Evolutionary conservation across 1,140 invertebrate genomes (phyloP), one percentile per base, ranked within the genome.

Genomic region (Anthonomus grandis): DNA sequence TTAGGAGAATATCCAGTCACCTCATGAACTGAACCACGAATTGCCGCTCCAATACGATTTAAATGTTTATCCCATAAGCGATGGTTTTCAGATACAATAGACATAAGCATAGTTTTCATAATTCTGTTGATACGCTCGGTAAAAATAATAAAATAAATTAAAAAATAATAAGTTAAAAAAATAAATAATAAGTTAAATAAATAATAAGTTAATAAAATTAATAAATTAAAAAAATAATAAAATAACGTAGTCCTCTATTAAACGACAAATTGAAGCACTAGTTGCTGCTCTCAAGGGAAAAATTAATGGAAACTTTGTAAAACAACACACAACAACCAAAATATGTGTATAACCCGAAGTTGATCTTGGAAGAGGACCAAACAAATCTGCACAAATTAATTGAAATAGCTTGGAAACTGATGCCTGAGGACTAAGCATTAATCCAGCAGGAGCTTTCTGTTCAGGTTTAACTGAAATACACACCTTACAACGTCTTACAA

Each of bases 281-380:
- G 4, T 19, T 46, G 60, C 46, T 1, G 24, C 12, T 15, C 57
- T 31, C 12, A 55, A 42, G 12, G 60, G 39, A 47, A 62, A 57
- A 0, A 58, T 9, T 1, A 62, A 2, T 3, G 38, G 12, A 44
- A 55, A 74, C 45, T 70, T 70, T 1, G 63, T 69, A 45, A 73
- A 70, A 17, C 63, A 57, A 61, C 75, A 70, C 12, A 66, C 58
- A 0, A 70, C 18, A 1, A 74, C 68, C 1, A 75, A 34, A 2
- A 74, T 44, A 48, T 68, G 72, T n/a, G 51, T 41, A 48, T 70
- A 57, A 21, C 70, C 69, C 18, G 27, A 21, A n/a, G 41, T 51
- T n/a, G 64, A 69, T 0, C 34, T 37, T 1, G 71, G 73, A 1
- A 57, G 22, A 6, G 54, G 45, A 22, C 73, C 71, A 49, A 72